Evolutionary conservation across 2,797 vertebrate species (phyloP).

Genomic region (Myotis daubentonii): DNA sequence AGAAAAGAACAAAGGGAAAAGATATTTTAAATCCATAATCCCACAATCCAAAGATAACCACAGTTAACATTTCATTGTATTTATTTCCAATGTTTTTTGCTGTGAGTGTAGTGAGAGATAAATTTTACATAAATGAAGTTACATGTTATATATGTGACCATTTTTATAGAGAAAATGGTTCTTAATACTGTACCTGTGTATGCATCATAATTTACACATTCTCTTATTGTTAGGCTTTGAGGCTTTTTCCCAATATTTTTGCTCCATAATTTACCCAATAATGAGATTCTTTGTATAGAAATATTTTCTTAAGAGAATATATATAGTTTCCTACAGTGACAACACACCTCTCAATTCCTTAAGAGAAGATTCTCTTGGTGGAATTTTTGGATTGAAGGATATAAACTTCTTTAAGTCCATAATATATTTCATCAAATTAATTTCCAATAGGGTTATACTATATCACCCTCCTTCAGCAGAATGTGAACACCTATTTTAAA

Average conservation of each 20-base stretch:
- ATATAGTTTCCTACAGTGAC: too few species aligned
- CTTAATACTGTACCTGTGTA: neutral
- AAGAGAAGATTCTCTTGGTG: neutral
- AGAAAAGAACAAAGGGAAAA: constrained; percentile 6
- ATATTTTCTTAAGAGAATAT: neutral
- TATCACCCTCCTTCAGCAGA: neutral
- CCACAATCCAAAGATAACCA: neutral
- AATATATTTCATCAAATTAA: constrained; percentile 1
- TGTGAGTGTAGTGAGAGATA: neutral
- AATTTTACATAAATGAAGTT: neutral
- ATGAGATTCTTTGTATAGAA: constrained; percentile 1
- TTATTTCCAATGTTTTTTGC: neutral
- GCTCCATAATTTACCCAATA: neutral
- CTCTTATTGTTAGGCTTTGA: neutral
- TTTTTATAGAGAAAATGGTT: constrained; percentile 14
- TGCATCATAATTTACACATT: neutral
- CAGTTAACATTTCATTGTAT: neutral
- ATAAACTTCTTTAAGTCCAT: neutral
- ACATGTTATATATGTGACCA: neutral
- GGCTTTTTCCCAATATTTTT: neutral
- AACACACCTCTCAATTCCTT: neutral
- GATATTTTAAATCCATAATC: neutral
- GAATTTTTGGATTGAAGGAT: constrained; percentile 14
- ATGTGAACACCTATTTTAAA: neutral
- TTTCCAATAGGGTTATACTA: neutral